Percentiles rank a stretch among this genome's conserved stretches.
Evolutionary conservation across 2,113 vertebrate species (phyloP).

Genomic region (Candoia aspera): DNA sequence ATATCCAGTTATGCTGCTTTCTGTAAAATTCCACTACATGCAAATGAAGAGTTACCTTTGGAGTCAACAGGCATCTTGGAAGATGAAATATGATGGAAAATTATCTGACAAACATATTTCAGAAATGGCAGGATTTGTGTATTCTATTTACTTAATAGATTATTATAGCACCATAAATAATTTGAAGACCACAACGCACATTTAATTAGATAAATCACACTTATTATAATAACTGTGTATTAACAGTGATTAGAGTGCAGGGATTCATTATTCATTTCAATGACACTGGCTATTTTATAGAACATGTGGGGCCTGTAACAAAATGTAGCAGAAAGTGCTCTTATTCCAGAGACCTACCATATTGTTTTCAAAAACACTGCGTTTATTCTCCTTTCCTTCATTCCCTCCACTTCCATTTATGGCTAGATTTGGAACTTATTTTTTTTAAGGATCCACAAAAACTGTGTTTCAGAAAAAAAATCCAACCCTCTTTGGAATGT

Average conservation of each 20-base stretch:
- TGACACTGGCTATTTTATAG: background rate
- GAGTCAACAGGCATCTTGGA: slow-evolving; percentile 21
- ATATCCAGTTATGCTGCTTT: slow-evolving; percentile 8
- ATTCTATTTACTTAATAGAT: slow-evolving; percentile 20
- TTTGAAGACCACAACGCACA: background rate
- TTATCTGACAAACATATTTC: slow-evolving; percentile 14
- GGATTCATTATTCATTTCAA: slow-evolving; percentile 22
- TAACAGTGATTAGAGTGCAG: background rate
- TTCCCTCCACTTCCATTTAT: background rate
- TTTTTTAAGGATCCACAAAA: background rate
- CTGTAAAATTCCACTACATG: background rate
- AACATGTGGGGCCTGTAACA: background rate
- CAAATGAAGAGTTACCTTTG: background rate
- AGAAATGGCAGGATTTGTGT: slow-evolving; percentile 20
- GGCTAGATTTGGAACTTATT: background rate
- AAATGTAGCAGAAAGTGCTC: background rate
- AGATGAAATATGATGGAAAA: slow-evolving; percentile 18
- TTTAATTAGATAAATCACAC: slow-evolving; percentile 29
- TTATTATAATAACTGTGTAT: background rate
- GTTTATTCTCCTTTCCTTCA: background rate
- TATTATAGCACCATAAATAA: slow-evolving; percentile 24
- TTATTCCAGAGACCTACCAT: background rate
- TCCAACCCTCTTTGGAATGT: background rate
- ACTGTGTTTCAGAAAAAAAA: background rate
- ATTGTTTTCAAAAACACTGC: background rate